These are phyloP conservation scores for Drosophila persimilis DNA, from an alignment of 1,140 invertebrate genomes.

Conservation along the genomic window DNA sequence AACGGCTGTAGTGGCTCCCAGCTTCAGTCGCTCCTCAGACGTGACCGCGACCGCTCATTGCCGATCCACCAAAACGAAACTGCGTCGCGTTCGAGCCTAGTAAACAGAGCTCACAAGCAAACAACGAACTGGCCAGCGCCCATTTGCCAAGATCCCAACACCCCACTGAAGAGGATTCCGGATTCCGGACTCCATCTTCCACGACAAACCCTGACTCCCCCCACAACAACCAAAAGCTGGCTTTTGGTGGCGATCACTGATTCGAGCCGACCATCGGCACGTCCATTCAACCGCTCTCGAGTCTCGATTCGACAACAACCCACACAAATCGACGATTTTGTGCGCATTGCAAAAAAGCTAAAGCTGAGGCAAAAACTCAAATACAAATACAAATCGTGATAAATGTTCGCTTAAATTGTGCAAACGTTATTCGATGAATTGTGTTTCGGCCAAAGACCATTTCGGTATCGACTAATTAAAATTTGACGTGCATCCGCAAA, in stretches of 20 bases:
- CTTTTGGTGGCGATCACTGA: background rate
- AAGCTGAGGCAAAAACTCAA: background rate
- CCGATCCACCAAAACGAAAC: constrained; percentile 34
- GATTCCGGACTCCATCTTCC: constrained; percentile 25
- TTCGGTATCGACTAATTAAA: constrained; percentile 63
- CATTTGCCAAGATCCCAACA: constrained; percentile 15
- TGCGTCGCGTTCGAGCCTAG: constrained; percentile 41
- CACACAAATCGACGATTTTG: constrained; percentile 51
- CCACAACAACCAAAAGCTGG: background rate
- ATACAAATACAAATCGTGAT: constrained; percentile 70
- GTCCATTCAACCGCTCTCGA: constrained; percentile 63
- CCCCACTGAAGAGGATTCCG: constrained; percentile 14
- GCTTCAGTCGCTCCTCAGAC: constrained; percentile 52
- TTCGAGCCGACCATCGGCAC: constrained; percentile 49
- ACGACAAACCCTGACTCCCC: background rate
- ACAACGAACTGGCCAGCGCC: constrained; percentile 55
- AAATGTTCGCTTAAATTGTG: constrained; percentile 74
- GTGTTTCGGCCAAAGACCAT: constrained; percentile 18
- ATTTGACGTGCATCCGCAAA: constrained; percentile 64
- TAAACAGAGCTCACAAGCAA: constrained; percentile 12
- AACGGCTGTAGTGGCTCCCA: constrained; percentile 10
- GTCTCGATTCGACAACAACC: constrained; percentile 24
- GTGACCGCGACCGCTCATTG: constrained; percentile 44
- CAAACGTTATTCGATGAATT: constrained; percentile 70
- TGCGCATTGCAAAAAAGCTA: constrained; percentile 10